Evolutionary conservation across 2,888 invertebrate species (phyloP).

Genomic region (Cyaniris semiargus): DNA sequence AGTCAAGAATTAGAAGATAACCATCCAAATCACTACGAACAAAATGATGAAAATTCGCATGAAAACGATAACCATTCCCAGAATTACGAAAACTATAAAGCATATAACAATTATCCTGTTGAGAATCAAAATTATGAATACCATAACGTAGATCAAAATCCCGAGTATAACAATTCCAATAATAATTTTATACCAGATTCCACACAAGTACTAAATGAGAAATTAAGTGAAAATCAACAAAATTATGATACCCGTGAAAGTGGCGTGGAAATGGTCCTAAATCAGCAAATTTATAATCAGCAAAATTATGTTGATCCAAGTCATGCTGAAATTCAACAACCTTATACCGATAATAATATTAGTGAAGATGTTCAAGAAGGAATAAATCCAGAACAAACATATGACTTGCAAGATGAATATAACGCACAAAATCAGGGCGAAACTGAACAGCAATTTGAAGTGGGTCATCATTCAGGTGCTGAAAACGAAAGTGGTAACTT

Average conservation of each 20-base stretch:
- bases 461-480: constrained; percentile 32
- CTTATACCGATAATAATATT: background rate
- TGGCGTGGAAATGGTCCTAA: constrained; percentile 38
- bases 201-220: background rate
- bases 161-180: constrained; percentile 18
- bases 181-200: background rate
- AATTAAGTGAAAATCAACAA: constrained; percentile 35
- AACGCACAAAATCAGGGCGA: constrained; percentile 21
- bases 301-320: background rate
- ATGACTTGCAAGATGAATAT: constrained; percentile 32
- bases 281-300: constrained; percentile 42
- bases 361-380: background rate
- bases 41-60: constrained; percentile 48
- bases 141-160: constrained; percentile 34
- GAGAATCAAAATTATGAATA: constrained; percentile 36
- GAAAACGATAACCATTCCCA: constrained; percentile 37
- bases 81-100: constrained; percentile 19
- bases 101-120: constrained; percentile 31
- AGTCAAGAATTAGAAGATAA: constrained; percentile 56
- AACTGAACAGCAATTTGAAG: constrained; percentile 34
- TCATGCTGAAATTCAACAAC: constrained; percentile 10
- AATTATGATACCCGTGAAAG: constrained; percentile 41
- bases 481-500: constrained; percentile 37
- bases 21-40: constrained; percentile 56
- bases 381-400: background rate